A percentile compares a stretch with the other conserved stretches of the same genome.
phyloP scores from a whole-genome alignment of 2,888 invertebrate genomes.

The Pelosia muscerda region DNA sequence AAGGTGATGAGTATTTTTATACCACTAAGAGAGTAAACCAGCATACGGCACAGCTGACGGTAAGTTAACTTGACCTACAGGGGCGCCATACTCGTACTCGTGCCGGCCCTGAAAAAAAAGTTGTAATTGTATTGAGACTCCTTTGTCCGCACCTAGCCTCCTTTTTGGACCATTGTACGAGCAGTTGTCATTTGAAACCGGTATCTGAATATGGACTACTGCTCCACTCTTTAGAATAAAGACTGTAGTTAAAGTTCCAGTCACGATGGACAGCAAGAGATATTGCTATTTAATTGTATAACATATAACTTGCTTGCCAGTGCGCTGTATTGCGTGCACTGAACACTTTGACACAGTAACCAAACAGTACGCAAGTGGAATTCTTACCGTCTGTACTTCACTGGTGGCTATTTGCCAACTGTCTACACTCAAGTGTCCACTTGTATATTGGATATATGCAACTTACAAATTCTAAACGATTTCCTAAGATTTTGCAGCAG shows the following conservation, averaged over 20 bases:
- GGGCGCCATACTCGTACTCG: too few relatives aligned
- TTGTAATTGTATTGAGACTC: too few relatives aligned
- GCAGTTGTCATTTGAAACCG: background rate
- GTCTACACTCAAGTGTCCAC: background rate
- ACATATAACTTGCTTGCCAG: background rate
- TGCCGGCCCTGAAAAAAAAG: too few relatives aligned
- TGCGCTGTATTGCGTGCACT: background rate
- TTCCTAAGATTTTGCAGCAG: too few relatives aligned
- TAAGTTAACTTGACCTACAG: too few relatives aligned
- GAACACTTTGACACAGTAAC: background rate
- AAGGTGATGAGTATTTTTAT: too few relatives aligned
- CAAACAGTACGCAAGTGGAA: background rate
- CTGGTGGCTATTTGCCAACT: background rate
- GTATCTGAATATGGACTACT: background rate
- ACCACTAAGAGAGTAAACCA: too few relatives aligned
- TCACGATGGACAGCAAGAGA: slow-evolving; percentile 9
- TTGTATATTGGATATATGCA: too few relatives aligned
- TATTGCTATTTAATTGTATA: slow-evolving; percentile 2
- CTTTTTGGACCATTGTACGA: too few relatives aligned
- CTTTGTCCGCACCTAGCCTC: too few relatives aligned
- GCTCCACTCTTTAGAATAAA: background rate
- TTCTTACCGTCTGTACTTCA: background rate
- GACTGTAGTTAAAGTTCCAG: background rate
- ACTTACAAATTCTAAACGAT: too few relatives aligned
- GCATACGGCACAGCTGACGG: too few relatives aligned